Evolutionary conservation across 2,113 vertebrate species (phyloP).

Genomic region (Myiozetetes cayanensis): DNA sequence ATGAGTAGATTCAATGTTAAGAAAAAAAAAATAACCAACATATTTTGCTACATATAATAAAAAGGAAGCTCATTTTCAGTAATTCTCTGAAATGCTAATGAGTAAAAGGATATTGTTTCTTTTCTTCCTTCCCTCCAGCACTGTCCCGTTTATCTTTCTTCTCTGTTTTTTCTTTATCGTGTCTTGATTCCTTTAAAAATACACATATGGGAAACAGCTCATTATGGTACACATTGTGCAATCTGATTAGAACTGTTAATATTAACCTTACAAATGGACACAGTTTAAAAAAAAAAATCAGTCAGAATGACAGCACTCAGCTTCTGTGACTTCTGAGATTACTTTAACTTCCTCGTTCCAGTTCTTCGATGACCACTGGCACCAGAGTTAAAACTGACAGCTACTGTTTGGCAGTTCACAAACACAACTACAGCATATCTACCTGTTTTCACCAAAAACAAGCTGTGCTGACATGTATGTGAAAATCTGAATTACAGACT

Average conservation of each 20-base stretch:
- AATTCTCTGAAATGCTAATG: neutral
- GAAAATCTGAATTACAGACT: neutral
- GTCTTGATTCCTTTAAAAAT: slow-evolving; percentile 82
- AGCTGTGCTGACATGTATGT: neutral
- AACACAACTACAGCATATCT: neutral
- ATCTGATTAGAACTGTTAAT: neutral
- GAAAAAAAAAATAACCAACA: slow-evolving; percentile 27
- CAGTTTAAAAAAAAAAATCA: neutral
- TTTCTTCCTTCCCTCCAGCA: slow-evolving; percentile 87
- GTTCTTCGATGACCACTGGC: neutral
- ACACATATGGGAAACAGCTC: neutral
- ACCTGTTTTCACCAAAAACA: neutral
- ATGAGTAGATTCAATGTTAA: slow-evolving; percentile 85
- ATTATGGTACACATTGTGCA: neutral
- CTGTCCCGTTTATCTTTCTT: slow-evolving; percentile 93
- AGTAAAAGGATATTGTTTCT: slow-evolving; percentile 95
- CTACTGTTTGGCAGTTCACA: neutral
- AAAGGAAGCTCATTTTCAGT: neutral
- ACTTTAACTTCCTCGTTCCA: neutral
- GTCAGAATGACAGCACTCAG: neutral
- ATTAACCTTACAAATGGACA: neutral
- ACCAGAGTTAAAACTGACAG: neutral
- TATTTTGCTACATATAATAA: neutral
- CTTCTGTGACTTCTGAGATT: neutral
- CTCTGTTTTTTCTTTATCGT: slow-evolving; percentile 91